These are phyloP conservation scores for Nomada flava DNA, from an alignment of 2,888 invertebrate species.

Conservation along the genomic window DNA sequence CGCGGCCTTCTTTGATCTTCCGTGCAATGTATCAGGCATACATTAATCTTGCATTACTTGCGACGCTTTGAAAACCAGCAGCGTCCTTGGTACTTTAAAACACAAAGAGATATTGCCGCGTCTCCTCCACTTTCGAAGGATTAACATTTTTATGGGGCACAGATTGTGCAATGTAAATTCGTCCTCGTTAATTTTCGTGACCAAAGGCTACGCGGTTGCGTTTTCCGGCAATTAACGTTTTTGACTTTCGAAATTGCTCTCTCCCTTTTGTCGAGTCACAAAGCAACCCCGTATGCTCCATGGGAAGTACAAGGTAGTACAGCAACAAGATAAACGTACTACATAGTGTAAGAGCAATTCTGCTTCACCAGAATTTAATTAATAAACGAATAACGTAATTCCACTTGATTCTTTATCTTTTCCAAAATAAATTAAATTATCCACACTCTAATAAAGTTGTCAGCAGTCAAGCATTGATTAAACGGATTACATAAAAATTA, in stretches of 20 bases:
- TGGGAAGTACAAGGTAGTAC: too few relatives aligned
- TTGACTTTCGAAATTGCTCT: slow-evolving; percentile 29
- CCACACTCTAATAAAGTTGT: too few relatives aligned
- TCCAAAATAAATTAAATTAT: too few relatives aligned
- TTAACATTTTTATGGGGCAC: slow-evolving; percentile 43
- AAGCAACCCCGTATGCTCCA: background rate
- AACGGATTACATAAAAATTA: too few relatives aligned
- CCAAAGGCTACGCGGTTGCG: slow-evolving; percentile 16
- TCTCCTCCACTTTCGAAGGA: slow-evolving; percentile 15
- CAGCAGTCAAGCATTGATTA: too few relatives aligned
- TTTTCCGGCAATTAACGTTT: slow-evolving; percentile 9
- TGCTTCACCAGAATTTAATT: too few relatives aligned
- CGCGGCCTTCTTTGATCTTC: slow-evolving; percentile 44
- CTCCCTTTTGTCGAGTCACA: background rate
- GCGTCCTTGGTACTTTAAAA: slow-evolving; percentile 47
- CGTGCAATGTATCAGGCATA: slow-evolving; percentile 12
- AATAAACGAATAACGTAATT: too few relatives aligned
- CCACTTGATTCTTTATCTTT: too few relatives aligned
- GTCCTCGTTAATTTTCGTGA: slow-evolving; percentile 42
- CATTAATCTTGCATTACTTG: slow-evolving; percentile 51
- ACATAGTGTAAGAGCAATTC: too few relatives aligned
- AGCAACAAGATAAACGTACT: too few relatives aligned
- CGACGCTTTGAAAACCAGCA: slow-evolving; percentile 39
- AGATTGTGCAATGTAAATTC: slow-evolving; percentile 31
- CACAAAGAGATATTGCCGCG: slow-evolving; percentile 38